Conservation (phyloP, 2,113 vertebrate species). For the Phrynosoma blainvillii region DNA sequence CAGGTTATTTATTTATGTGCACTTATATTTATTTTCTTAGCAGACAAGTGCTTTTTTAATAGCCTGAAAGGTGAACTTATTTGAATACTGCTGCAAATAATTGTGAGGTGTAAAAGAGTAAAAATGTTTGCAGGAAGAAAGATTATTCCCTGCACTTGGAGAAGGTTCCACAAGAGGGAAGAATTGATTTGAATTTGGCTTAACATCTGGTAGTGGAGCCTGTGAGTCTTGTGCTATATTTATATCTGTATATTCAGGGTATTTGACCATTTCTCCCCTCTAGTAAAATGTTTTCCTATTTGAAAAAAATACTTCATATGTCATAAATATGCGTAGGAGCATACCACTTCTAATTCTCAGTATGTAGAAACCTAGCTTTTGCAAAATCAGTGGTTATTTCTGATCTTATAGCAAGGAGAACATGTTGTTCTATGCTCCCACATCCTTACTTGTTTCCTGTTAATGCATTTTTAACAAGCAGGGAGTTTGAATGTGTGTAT, state of each 20-base stretch:
- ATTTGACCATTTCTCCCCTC: not conserved
- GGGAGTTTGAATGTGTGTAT: no score
- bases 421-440: not conserved
- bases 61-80: not conserved
- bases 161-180: constrained; percentile 57
- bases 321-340: not conserved
- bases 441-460: not conserved
- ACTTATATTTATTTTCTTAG: no score
- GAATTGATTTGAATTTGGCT: constrained; percentile 25
- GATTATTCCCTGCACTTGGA: not conserved
- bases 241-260: constrained; percentile 15
- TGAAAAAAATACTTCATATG: not conserved
- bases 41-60: not conserved
- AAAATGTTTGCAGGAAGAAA: not conserved
- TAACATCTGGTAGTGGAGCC: constrained; percentile 13
- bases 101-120: not conserved
- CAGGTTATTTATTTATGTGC: no score
- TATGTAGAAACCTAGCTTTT: not conserved
- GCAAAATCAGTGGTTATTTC: not conserved
- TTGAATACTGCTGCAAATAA: not conserved
- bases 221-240: not conserved
- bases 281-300: not conserved
- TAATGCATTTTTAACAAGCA: not conserved
- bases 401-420: not conserved
- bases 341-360: not conserved